These are phyloP conservation scores for Fundulus diaphanus DNA, from an alignment of 2,797 vertebrate genomes.

Conservation along the genomic window DNA sequence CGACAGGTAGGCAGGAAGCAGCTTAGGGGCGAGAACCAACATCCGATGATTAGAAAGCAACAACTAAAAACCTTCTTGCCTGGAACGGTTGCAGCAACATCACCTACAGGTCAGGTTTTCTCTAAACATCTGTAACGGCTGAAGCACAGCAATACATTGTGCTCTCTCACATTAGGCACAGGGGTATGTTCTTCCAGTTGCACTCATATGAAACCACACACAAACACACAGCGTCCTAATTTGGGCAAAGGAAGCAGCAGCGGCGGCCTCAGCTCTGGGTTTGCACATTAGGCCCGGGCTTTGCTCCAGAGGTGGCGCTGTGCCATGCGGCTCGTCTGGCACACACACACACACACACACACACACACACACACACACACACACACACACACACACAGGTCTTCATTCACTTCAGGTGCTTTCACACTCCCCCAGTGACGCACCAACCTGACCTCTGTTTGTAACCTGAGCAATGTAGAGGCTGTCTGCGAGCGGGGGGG, in stretches of 20 bases:
- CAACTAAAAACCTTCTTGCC: not conserved
- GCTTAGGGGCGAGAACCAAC: too few species aligned
- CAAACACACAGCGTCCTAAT: slow-evolving; percentile 17
- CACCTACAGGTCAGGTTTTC: not conserved
- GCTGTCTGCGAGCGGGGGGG: slow-evolving; percentile 68
- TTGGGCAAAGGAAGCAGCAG: slow-evolving; percentile 48
- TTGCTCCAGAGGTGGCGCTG: slow-evolving; percentile 70
- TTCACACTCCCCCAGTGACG: slow-evolving; percentile 48
- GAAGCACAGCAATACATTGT: not conserved
- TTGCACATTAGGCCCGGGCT: slow-evolving; percentile 70
- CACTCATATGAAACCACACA: slow-evolving; percentile 27
- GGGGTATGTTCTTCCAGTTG: slow-evolving; percentile 14
- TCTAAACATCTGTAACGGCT: not conserved
- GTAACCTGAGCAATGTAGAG: slow-evolving; percentile 74
- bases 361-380: slow-evolving; percentile 49
- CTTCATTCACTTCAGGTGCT: slow-evolving; percentile 53
- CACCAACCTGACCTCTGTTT: slow-evolving; percentile 70
- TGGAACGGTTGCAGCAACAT: not conserved
- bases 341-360: slow-evolving; percentile 36
- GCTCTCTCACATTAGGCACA: slow-evolving; percentile 19
- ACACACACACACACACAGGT: slow-evolving; percentile 51
- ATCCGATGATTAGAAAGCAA: not conserved
- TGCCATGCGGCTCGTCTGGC: slow-evolving; percentile 79
- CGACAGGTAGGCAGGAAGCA: too few species aligned
- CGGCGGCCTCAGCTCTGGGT: slow-evolving; percentile 65